Evolutionary conservation across 2,113 vertebrate genomes (phyloP).

Genomic region (Microtus montanus): DNA sequence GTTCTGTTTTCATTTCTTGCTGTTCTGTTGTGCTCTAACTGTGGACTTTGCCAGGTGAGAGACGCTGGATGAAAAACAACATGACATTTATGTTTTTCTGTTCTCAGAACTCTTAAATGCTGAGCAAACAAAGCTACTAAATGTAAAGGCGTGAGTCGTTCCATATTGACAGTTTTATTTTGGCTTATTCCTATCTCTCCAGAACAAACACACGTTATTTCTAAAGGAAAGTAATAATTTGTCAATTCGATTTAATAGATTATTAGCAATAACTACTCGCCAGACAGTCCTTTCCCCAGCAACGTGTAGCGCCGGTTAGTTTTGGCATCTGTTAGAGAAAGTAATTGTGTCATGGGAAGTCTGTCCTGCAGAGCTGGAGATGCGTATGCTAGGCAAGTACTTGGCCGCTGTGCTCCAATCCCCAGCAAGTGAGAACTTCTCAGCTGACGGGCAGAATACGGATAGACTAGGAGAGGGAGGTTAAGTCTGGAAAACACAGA

Average conservation of each 20-base stretch:
- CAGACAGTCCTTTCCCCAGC: background rate
- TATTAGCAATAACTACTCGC: background rate
- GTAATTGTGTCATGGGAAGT: background rate
- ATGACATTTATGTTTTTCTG: background rate
- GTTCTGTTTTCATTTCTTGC: constrained; percentile 40
- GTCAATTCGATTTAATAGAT: background rate
- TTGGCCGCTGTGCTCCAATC: background rate
- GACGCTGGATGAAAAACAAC: background rate
- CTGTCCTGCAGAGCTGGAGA: background rate
- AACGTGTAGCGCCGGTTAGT: background rate
- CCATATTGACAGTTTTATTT: background rate
- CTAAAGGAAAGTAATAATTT: background rate
- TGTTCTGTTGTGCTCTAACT: constrained; percentile 26
- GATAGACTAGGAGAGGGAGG: background rate
- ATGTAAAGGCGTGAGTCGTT: background rate
- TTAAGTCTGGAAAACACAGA: background rate
- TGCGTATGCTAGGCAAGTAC: too few relatives aligned
- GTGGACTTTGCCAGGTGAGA: too few relatives aligned
- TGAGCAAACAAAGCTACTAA: background rate
- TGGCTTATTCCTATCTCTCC: background rate
- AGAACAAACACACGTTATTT: background rate
- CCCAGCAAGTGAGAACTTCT: background rate
- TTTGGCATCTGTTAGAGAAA: background rate
- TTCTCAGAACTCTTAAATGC: background rate
- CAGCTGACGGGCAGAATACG: background rate